Conservation (phyloP, 2,113 vertebrate species). For the Callipepla californica region DNA sequence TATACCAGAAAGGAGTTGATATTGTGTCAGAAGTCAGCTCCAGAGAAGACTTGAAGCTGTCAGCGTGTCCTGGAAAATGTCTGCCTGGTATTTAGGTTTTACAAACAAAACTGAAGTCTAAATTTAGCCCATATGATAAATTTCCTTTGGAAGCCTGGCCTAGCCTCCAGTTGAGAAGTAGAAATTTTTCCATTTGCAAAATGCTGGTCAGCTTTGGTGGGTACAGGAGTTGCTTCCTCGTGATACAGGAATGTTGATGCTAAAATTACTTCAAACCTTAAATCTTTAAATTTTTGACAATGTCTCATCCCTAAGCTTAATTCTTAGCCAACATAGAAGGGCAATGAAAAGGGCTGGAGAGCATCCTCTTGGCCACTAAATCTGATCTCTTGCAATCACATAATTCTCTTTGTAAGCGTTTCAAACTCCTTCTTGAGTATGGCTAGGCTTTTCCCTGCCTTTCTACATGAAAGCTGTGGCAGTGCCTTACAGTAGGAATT, state of each 20-base stretch:
- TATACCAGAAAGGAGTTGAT: neutral
- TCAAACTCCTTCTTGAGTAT: neutral
- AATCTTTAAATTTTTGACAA: conserved; percentile 1
- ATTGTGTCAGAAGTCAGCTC: neutral
- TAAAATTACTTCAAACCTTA: neutral
- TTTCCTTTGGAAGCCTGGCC: neutral
- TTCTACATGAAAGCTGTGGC: neutral
- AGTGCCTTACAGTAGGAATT: neutral
- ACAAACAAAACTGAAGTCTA: neutral
- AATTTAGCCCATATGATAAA: neutral
- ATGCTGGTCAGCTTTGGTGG: neutral
- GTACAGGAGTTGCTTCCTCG: neutral
- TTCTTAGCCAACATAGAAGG: neutral
- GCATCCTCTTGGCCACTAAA: neutral
- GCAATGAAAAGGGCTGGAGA: neutral
- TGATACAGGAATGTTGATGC: neutral
- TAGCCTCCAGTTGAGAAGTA: neutral
- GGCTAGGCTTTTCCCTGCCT: neutral
- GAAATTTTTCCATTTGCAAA: conserved; percentile 24
- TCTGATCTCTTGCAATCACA: neutral
- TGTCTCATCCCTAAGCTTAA: neutral
- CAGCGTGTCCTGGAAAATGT: neutral
- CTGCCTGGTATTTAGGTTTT: conserved; percentile 8
- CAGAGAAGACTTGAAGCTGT: conserved; percentile 4
- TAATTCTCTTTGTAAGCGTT: neutral